Evolutionary conservation across 2,797 vertebrate species (phyloP), one percentile per base, ranked within the genome.

Genomic region (Argyrosomus regius): DNA sequence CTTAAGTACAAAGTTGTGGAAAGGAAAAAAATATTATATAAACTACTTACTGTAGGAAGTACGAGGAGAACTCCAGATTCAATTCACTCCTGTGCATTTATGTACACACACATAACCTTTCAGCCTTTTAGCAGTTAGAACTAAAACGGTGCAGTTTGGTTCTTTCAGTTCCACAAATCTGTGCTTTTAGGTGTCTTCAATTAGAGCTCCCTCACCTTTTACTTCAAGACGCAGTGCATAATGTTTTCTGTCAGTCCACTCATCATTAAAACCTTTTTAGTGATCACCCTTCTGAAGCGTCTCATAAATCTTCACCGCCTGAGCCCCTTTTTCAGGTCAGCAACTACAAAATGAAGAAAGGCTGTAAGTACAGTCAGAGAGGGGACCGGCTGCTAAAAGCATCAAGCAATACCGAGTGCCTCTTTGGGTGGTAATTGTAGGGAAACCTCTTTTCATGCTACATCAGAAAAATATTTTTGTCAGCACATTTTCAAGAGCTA

Each of bases 181-280:
- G 2, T 70, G 71, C 56, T 78, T 74, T 59, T 9, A 49, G 56
- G 31, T 65, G 35, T 28, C 60, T 43, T 39, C 58, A 75, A 57
- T 75, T 80, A 64, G 45, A 58, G 31, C 46, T 0, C 9, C 24
- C 20, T 59, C 49, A 54, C n/a, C 46, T 61, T 64, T 54, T 18
- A 8, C 14, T 39, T 8, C 39, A 39, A 22, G 1, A 64, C 45
- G n/a, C 57, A 53, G 60, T 54, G 71, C 65, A 56, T 76, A 48
- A 20, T 67, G 61, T 72, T 84, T 60, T 28, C 54, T 62, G 24
- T 80, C 75, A 39, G 45, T 68, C 50, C 24, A 26, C 64, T 69
- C 58, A 62, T 82, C 72, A 62, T 80, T 73, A 73, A 75, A 78
- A 59, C 49, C 72, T 60, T 74, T 83, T 81, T 58, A 63, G 64